Conservation (phyloP, 2,113 vertebrate genomes). For the Speoplatyrhinus poulsoni region DNA sequence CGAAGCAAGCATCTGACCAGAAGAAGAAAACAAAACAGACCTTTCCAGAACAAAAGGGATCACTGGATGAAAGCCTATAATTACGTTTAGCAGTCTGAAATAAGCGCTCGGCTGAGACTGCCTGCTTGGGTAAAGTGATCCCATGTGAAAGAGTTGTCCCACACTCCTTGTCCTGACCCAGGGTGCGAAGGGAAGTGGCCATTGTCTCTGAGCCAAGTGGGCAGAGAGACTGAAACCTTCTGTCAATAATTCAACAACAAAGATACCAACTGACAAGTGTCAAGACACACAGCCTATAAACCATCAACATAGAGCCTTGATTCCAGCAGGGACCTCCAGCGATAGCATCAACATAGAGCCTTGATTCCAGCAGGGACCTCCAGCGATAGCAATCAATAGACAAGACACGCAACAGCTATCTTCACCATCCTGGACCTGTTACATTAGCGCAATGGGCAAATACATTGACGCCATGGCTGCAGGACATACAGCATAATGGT, state of each 20-base stretch:
- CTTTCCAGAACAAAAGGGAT: slow-evolving; percentile 61
- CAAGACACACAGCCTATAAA: too few relatives aligned
- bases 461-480: background rate
- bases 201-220: background rate
- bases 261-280: too few relatives aligned
- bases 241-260: too few relatives aligned
- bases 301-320: too few relatives aligned
- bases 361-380: too few relatives aligned
- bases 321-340: too few relatives aligned
- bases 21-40: slow-evolving; percentile 65
- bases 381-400: slow-evolving; percentile 1
- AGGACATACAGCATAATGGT: background rate
- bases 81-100: slow-evolving; percentile 57
- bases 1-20: slow-evolving; percentile 47
- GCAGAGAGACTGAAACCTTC: background rate
- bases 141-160: slow-evolving; percentile 58
- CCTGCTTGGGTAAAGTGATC: slow-evolving; percentile 55
- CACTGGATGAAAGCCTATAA: slow-evolving; percentile 64
- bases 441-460: background rate
- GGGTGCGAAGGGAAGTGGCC: slow-evolving; percentile 8
- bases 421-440: slow-evolving; percentile 9
- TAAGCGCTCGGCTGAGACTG: slow-evolving; percentile 34
- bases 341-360: too few relatives aligned
- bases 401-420: background rate
- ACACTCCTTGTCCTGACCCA: slow-evolving; percentile 31